Conservation (phyloP, 1,140 invertebrate species). For the Drosophila sproati region DNA sequence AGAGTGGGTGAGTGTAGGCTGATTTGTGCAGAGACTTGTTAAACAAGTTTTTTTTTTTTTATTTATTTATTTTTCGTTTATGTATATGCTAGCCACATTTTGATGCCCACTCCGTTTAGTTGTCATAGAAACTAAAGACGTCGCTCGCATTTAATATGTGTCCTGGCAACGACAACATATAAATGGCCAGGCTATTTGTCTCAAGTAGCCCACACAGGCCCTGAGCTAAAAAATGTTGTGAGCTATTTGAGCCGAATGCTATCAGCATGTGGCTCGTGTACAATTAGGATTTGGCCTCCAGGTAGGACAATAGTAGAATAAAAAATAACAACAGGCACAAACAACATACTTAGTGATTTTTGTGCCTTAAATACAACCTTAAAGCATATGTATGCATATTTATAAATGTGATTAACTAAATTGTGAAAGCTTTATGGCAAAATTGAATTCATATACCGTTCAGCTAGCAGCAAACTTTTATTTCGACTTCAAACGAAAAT, state of each 20-base stretch:
- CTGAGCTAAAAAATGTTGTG: slow-evolving; percentile 13
- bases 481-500: too few relatives aligned
- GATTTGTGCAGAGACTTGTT: neutral
- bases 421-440: neutral
- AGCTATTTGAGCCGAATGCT: slow-evolving; percentile 10
- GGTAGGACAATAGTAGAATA: neutral
- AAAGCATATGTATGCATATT: neutral
- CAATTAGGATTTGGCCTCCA: slow-evolving; percentile 4
- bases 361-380: neutral
- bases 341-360: neutral
- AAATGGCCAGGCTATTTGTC: slow-evolving; percentile 70
- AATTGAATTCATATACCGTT: neutral
- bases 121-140: slow-evolving; percentile 64
- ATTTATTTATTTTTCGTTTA: too few relatives aligned
- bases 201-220: slow-evolving; percentile 49
- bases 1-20: slow-evolving; percentile 12
- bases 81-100: slow-evolving; percentile 41
- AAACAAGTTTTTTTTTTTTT: slow-evolving; percentile 22
- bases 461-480: slow-evolving; percentile 11
- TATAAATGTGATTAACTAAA: slow-evolving; percentile 5
- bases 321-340: neutral
- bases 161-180: slow-evolving; percentile 66
- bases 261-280: slow-evolving; percentile 9
- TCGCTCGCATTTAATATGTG: slow-evolving; percentile 61
- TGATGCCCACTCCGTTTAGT: slow-evolving; percentile 55